Evolutionary conservation across 2,888 invertebrate species (phyloP).

Genomic region (Physocephala rufipes): DNA sequence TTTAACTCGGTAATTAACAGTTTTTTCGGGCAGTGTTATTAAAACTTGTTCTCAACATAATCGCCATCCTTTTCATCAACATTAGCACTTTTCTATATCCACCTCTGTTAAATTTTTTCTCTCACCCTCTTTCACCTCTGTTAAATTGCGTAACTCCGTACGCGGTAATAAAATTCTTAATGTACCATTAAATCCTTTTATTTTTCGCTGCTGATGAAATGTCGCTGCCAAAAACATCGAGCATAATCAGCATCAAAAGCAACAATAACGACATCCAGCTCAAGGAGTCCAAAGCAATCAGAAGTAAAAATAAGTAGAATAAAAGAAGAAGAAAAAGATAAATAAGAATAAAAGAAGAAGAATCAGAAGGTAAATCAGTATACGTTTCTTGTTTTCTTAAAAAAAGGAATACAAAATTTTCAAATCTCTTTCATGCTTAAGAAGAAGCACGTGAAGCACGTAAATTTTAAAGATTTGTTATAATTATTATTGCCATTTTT

Average conservation of each 20-base stretch:
- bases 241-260: too few relatives aligned
- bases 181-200: slow-evolving; percentile 61
- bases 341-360: slow-evolving; percentile 1
- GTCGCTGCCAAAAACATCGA: slow-evolving; percentile 40
- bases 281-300: not conserved
- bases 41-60: too few relatives aligned
- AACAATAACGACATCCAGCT: too few relatives aligned
- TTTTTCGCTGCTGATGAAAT: slow-evolving; percentile 39
- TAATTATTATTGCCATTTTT: slow-evolving; percentile 30
- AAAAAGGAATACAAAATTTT: slow-evolving; percentile 22
- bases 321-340: not conserved
- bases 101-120: slow-evolving; percentile 18
- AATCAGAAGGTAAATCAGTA: not conserved
- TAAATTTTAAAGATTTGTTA: slow-evolving; percentile 35
- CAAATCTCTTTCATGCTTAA: slow-evolving; percentile 31
- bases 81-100: not conserved
- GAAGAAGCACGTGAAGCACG: slow-evolving; percentile 28
- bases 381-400: not conserved
- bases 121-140: not conserved
- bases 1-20: too few relatives aligned
- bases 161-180: slow-evolving; percentile 64
- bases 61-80: too few relatives aligned
- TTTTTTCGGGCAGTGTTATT: too few relatives aligned
- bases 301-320: not conserved
- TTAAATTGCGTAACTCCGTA: slow-evolving; percentile 17